A percentile compares a stretch with the other conserved stretches of the same genome.
Evolutionary conservation across 2,113 vertebrate genomes (phyloP).

Genomic region (Oryzias curvinotus): DNA sequence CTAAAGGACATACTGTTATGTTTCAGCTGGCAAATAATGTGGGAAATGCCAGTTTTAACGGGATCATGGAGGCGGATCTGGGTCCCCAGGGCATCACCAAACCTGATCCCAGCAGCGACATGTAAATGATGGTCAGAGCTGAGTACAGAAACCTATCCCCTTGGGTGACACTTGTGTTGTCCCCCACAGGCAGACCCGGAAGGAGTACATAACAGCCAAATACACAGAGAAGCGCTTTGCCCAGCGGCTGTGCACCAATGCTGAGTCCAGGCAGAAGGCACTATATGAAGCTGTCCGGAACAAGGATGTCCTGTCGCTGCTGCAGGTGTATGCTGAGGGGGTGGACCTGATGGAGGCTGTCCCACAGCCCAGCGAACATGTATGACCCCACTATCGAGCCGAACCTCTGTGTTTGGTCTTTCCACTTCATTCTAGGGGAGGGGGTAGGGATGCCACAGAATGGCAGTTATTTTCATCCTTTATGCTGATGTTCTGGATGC

Average conservation of each 20-base stretch:
- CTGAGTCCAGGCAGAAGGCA: slow-evolving; percentile 74
- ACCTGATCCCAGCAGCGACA: slow-evolving; percentile 88
- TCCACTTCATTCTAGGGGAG: background rate
- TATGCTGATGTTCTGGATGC: too few relatives aligned
- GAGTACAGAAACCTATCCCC: background rate
- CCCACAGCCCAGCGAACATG: slow-evolving; percentile 87
- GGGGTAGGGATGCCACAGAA: too few relatives aligned
- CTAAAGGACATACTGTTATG: too few relatives aligned
- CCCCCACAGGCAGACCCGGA: slow-evolving; percentile 86
- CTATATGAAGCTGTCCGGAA: slow-evolving; percentile 88
- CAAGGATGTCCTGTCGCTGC: slow-evolving; percentile 86
- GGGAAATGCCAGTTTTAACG: slow-evolving; percentile 94
- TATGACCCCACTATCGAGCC: slow-evolving; percentile 45
- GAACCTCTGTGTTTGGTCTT: background rate
- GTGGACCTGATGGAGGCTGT: slow-evolving; percentile 89
- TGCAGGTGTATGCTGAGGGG: slow-evolving; percentile 91
- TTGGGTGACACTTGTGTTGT: background rate
- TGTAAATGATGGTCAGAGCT: slow-evolving; percentile 77
- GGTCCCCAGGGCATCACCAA: slow-evolving; percentile 80
- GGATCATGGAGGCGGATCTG: slow-evolving; percentile 93
- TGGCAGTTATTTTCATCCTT: too few relatives aligned
- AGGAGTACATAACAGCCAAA: slow-evolving; percentile 96
- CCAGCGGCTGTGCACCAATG: slow-evolving; percentile 76
- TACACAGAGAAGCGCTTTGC: slow-evolving; percentile 91
- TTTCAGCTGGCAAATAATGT: slow-evolving; percentile 93